Evolutionary conservation across 1,140 invertebrate genomes (phyloP).

Genomic region (Coboldia fuscipes): DNA sequence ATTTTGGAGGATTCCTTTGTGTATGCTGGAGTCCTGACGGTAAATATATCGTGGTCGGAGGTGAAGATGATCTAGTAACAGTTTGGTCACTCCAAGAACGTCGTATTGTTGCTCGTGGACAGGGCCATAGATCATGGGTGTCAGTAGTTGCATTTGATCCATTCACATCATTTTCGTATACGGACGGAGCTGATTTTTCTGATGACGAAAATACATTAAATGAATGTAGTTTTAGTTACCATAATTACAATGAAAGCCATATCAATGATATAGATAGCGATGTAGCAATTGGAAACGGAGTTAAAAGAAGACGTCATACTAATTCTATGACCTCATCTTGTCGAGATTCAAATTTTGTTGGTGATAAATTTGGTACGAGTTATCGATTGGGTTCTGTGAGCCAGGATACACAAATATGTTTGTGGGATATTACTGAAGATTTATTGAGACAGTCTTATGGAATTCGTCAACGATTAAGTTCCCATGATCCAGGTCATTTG

Average conservation of each 20-base stretch:
- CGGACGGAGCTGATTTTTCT: slow-evolving; percentile 28
- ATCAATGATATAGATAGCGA: slow-evolving; percentile 17
- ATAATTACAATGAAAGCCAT: slow-evolving; percentile 20
- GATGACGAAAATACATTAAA: slow-evolving; percentile 35
- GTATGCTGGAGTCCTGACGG: slow-evolving; percentile 97
- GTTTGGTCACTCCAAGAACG: slow-evolving; percentile 91
- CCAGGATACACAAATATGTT: slow-evolving; percentile 91
- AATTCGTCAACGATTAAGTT: slow-evolving; percentile 10
- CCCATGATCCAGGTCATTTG: slow-evolving; percentile 1
- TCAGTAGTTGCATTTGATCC: slow-evolving; percentile 94
- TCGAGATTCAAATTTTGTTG: slow-evolving; percentile 14
- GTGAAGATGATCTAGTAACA: slow-evolving; percentile 96
- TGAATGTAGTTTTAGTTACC: slow-evolving; percentile 21
- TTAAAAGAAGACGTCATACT: no score
- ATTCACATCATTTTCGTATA: slow-evolving; percentile 43
- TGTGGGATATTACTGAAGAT: slow-evolving; percentile 98
- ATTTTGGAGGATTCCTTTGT: slow-evolving; percentile 90
- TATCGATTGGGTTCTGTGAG: slow-evolving; percentile 92
- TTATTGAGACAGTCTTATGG: slow-evolving; percentile 45
- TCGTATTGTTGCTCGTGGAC: slow-evolving; percentile 83
- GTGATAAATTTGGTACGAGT: slow-evolving; percentile 33
- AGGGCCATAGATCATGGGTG: slow-evolving; percentile 91
- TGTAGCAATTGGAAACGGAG: slow-evolving; percentile 6
- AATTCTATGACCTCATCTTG: slow-evolving; percentile 30
- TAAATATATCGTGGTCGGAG: slow-evolving; percentile 86